Evolutionary conservation across 2,113 vertebrate species (phyloP), one percentile per base, ranked within the genome.

Genomic region (Vidua macroura): DNA sequence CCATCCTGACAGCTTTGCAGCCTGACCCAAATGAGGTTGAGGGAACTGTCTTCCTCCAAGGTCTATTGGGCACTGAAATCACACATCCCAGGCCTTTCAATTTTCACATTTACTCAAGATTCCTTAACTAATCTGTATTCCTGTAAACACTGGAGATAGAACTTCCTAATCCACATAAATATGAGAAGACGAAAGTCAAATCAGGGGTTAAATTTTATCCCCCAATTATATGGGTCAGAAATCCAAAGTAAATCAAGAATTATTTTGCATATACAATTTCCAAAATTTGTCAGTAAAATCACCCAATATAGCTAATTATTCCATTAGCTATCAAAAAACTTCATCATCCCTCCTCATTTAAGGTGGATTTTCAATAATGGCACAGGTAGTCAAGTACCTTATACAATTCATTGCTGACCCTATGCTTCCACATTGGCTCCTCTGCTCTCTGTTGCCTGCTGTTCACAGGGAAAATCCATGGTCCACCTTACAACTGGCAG

Each of bases 1-100:
- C 43, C 60, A 59, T 33, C 35, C 31, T 55, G 43, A 66, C 33
- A 46, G 58, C n/a, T 91, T 63, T 83, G 58, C 59, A 90, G 55
- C 37, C 44, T 0, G 0, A 86, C 33, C 18, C 51, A 62, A 79
- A n/a, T 23, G 46, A 80, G 14, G 28, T 0, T 62, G 53, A 83
- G 52, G 67, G n/a, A 86, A 43, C 17, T 7, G 6, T 27, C 20
- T 44, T 73, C 67, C 19, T 86, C 66, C 37, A 58, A 51, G 43
- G 60, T 30, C 20, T 41, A 9, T 7, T 14, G 24, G 28, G 48
- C 44, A 77, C 28, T 1, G 1, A 27, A 49, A 70, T 10, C 37
- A 25, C 35, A 37, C 19, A 37, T 23, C 24, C 58, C 58, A 68
- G 44, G 51, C 28, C 58, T 82, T 87, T 24, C 2, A 8, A 41